Conservation (phyloP, 2,888 invertebrate species). For the Harpagoxenus sublaevis region DNA sequence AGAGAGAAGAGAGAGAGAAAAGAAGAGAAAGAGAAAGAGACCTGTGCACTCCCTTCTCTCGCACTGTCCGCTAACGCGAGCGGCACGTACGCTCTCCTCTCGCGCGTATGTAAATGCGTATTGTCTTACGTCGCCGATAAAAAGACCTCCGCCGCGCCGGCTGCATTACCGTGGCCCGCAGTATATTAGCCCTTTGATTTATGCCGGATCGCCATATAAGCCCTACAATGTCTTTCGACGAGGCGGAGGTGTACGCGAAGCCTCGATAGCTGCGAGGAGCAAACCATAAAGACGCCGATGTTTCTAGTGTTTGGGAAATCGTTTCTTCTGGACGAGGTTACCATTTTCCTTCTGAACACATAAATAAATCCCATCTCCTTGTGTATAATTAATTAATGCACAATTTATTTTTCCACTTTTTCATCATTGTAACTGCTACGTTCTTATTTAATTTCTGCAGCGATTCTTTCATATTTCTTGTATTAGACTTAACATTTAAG, state of each 20-base stretch:
- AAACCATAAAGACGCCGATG: constrained; percentile 16
- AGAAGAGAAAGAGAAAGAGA: background rate
- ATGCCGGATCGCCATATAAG: constrained; percentile 84
- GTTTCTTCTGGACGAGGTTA: background rate
- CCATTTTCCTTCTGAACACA: too few species aligned
- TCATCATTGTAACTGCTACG: background rate
- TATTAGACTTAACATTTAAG: background rate
- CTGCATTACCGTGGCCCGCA: constrained; percentile 81
- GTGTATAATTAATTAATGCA: background rate
- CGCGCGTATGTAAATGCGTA: constrained; percentile 84
- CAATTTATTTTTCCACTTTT: background rate
- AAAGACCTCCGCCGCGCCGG: constrained; percentile 82
- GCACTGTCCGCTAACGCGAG: constrained; percentile 61
- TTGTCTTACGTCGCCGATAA: constrained; percentile 84
- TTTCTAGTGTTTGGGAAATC: constrained; percentile 29
- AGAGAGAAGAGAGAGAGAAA: background rate
- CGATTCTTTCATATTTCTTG: background rate
- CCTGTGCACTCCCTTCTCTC: constrained; percentile 21
- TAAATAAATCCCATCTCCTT: background rate
- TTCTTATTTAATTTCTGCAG: background rate
- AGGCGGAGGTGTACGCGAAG: constrained; percentile 56
- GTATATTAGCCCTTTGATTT: constrained; percentile 86
- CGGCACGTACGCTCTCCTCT: constrained; percentile 73
- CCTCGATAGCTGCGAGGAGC: constrained; percentile 18
- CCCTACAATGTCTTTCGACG: constrained; percentile 79